Conservation (phyloP, 2,888 invertebrate genomes). For the Lycocerus yunnanus region DNA sequence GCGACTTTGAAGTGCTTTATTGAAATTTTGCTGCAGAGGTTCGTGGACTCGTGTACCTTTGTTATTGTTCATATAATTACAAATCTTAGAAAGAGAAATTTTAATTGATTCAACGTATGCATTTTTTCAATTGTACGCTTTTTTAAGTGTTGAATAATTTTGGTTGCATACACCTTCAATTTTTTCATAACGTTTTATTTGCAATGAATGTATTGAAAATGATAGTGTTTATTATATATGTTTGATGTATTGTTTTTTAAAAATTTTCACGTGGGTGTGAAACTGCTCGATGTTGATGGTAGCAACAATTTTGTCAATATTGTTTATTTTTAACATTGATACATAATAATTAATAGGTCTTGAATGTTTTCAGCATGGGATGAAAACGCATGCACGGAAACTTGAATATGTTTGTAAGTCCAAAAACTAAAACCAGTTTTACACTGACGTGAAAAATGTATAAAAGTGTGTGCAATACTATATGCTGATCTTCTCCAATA, state of each 20-base stretch:
- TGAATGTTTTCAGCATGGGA: neutral
- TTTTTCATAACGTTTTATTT: neutral
- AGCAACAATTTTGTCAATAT: neutral
- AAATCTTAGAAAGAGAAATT: neutral
- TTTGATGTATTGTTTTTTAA: neutral
- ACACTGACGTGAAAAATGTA: neutral
- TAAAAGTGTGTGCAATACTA: neutral
- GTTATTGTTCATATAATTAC: neutral
- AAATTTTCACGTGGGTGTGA: neutral
- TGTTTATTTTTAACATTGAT: neutral
- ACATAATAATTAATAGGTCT: neutral
- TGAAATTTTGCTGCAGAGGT: constrained; percentile 19
- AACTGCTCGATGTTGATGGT: neutral
- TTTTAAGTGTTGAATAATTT: neutral
- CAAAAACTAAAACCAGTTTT: neutral
- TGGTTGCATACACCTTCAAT: neutral
- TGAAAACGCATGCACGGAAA: neutral
- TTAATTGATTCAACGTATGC: neutral
- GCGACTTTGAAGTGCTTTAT: neutral
- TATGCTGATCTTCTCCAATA: neutral
- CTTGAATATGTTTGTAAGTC: neutral
- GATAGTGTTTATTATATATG: neutral
- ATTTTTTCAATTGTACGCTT: neutral
- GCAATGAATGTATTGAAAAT: neutral
- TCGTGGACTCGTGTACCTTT: constrained; percentile 22